Evolutionary conservation across 2,113 vertebrate genomes (phyloP).

Genomic region (Bubo bubo): DNA sequence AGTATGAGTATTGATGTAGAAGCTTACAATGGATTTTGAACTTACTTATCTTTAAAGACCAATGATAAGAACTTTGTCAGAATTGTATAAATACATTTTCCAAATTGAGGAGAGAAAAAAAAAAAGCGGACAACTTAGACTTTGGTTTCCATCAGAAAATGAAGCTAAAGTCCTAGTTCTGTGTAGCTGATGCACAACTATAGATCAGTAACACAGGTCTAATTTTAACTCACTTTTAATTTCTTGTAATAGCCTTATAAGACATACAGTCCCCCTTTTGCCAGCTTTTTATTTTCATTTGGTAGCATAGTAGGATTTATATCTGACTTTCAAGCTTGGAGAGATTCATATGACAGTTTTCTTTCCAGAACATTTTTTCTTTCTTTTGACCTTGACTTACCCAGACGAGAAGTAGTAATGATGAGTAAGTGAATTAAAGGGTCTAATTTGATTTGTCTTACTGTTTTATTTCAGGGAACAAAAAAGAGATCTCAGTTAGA

Average conservation of each 20-base stretch:
- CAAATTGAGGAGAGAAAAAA: not conserved
- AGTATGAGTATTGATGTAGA: slow-evolving; percentile 4
- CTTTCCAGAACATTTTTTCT: not conserved
- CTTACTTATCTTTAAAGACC: not conserved
- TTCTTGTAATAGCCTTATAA: not conserved
- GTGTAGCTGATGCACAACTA: not conserved
- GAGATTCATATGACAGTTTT: not conserved
- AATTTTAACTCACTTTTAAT: not conserved
- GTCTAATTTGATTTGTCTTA: not conserved
- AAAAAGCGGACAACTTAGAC: not conserved
- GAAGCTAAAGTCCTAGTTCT: not conserved
- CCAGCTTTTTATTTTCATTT: not conserved
- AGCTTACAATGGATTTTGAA: not conserved
- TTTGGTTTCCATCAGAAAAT: not conserved
- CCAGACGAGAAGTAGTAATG: not conserved
- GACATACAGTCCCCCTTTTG: not conserved
- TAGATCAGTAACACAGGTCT: not conserved
- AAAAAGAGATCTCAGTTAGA: slow-evolving; percentile 96
- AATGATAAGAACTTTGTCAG: not conserved
- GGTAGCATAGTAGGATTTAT: not conserved
- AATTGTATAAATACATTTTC: not conserved
- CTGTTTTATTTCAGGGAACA: slow-evolving; percentile 84
- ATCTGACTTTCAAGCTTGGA: not conserved
- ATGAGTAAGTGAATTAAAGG: not conserved
- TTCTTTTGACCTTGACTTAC: not conserved